Base-by-base conservation (phyloP, 2,113 vertebrate genomes). In the Gadus macrocephalus region DNA sequence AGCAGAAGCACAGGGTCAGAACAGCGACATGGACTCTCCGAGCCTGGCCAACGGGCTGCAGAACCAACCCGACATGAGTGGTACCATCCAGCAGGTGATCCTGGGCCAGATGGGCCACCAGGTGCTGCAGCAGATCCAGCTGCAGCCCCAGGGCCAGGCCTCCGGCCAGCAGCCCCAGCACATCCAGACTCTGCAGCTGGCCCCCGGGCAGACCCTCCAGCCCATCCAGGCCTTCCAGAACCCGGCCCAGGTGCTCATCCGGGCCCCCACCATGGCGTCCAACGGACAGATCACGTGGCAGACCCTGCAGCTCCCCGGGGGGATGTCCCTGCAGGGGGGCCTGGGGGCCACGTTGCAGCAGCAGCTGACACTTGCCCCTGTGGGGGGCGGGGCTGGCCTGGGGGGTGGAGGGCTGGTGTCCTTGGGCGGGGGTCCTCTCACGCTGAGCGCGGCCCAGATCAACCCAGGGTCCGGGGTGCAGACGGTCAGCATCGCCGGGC, bases 221-320 rank as follows among this genome's bases (percentile, higher is more conserved):
- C 89, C 90, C 22, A 85, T 92, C 22, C 92, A 98, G 89, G 95
- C 97, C 75, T 91, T 99, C 75, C 92, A 92, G 79, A 98, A 95
- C 89, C 95, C 94, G 64, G 93, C 96, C 78, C 96, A 98, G 91
- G 94, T 99, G 82, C 95, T 99, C 77, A 98, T 99, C 82, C 93
- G 97, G 76, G 95, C 97, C 82, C 97, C 97, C 11, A 98, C 97
- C 71, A 88, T 99, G 83, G 96, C 95, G 28, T 94, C 97, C 9
- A 95, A 94, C 38, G 97, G 97, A 64, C 97, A 99, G 86, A 95
- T 99, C 87, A 97, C 95, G 83, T 99, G 97, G 97, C 97, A 99
- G 80, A 99, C 96, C 28, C 92, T 98, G 72, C 97, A 99, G 89
- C 91, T 99, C 78, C 97, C 89, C 0, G 83, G 89, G 0, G 86